Base-by-base conservation (phyloP, 2,888 invertebrate species). In the Eupithecia abbreviata region DNA sequence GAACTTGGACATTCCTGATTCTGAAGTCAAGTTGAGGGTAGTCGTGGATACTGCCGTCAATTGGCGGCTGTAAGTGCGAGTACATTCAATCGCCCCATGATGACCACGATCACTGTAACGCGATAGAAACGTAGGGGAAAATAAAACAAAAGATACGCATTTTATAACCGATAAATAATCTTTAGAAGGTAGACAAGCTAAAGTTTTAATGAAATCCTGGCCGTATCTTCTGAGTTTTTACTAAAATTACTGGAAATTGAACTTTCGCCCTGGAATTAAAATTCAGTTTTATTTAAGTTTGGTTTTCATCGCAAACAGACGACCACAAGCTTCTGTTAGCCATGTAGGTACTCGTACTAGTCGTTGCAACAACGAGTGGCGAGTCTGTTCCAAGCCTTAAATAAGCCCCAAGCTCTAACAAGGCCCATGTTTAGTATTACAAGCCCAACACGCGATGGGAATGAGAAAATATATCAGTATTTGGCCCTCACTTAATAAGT, bases 401-500 rank as follows among this genome's bases (percentile, higher is more conserved):
- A 15, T 66, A 55, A 58, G 43, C 66, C 49, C 10, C 49, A 42
- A 72, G 65, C 43, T 66, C 43, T 65, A 43, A 70, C 71, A 45
- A 72, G 72, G 42, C 68, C 18, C 51, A 71, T 74, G 18, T 66
- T 67, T 62, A 55, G 58, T 74, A 72, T 66, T 43, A 73, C 73
- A 70, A 65, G 73, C 15, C 70, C 30, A 84, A 65, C 86, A 82
- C 80, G 83, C 81, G 79, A 84, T 81, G 83, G 51, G 82, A 84
- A 86, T 83, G 90, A 90, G 88, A 90, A 91, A 90, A 92, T 92
- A 93, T 94, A 94, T 94, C 93, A 93, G 94, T 90, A 88, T 95
- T 94, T 93, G 91, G 89, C 92, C 91, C 91, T 91, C 92, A 91
- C 90, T 93, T 93, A 93, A 92, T 94, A 94, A 93, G 92, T 91